These are phyloP conservation scores for Enchytraeus crypticus DNA, from an alignment of 2,888 invertebrate genomes.

Conservation along the genomic window DNA sequence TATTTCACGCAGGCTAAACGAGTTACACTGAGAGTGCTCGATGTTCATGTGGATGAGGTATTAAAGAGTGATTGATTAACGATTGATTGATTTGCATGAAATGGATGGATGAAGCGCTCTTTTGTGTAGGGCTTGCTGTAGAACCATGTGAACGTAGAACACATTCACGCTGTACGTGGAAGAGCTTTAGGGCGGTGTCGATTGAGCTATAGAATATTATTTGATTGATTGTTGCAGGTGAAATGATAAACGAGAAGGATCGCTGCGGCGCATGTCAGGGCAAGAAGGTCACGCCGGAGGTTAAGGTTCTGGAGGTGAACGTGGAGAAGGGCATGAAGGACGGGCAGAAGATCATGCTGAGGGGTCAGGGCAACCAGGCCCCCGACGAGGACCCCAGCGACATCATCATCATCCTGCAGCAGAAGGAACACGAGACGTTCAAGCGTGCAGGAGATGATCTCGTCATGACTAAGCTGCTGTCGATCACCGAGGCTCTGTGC, in stretches of 20 bases:
- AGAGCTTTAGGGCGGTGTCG: no score
- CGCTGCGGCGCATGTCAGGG: constrained; percentile 74
- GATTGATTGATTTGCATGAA: no score
- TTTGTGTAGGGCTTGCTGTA: no score
- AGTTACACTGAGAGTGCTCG: no score
- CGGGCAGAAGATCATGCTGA: constrained; percentile 73
- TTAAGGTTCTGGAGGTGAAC: constrained; percentile 75
- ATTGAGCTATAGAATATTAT: no score
- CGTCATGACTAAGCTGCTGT: constrained; percentile 63
- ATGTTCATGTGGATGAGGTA: no score
- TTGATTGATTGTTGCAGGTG: constrained; percentile 42
- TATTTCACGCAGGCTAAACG: no score
- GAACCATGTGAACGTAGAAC: no score
- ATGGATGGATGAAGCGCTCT: no score
- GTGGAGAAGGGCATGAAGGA: constrained; percentile 83
- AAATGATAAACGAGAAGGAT: constrained; percentile 61
- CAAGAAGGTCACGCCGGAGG: constrained; percentile 71
- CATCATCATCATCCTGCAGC: constrained; percentile 75
- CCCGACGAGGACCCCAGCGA: constrained; percentile 79
- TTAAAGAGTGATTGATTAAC: no score
- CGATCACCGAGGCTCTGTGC: constrained; percentile 79
- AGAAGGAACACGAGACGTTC: constrained; percentile 70
- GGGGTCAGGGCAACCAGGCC: constrained; percentile 79
- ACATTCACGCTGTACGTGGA: no score
- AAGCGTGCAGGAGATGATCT: constrained; percentile 64